Percentiles rank a stretch among this genome's conserved stretches.
Evolutionary conservation across 2,888 invertebrate genomes (phyloP).

Genomic region (Clusia tigrina): DNA sequence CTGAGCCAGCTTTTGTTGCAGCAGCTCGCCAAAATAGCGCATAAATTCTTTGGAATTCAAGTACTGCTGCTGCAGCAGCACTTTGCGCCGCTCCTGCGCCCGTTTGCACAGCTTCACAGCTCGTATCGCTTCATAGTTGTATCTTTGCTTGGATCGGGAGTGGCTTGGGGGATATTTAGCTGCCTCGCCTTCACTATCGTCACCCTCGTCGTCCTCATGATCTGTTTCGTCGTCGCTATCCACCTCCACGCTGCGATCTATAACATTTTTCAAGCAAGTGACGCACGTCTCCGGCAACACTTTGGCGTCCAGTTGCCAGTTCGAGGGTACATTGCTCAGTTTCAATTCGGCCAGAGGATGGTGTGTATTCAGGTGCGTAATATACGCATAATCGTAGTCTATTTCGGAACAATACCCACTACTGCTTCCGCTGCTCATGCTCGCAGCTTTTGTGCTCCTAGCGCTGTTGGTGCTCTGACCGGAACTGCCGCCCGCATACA

Average conservation of each 20-base stretch:
- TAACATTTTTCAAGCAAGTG: constrained; percentile 48
- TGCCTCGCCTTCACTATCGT: background rate
- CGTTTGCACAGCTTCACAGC: constrained; percentile 36
- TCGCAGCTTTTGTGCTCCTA: constrained; percentile 28
- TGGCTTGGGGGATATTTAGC: background rate
- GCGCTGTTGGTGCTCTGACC: constrained; percentile 47
- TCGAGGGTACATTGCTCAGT: constrained; percentile 35
- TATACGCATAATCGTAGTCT: constrained; percentile 69
- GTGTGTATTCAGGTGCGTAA: constrained; percentile 70
- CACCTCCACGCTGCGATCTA: constrained; percentile 45
- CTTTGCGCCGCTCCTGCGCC: constrained; percentile 45
- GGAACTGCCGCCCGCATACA: constrained; percentile 52
- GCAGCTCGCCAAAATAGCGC: constrained; percentile 72
- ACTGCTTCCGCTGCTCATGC: constrained; percentile 23
- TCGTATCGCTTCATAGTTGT: constrained; percentile 50
- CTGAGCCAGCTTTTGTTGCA: constrained; percentile 69
- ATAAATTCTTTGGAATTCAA: constrained; percentile 75
- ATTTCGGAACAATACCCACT: constrained; percentile 35
- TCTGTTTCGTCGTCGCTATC: constrained; percentile 35
- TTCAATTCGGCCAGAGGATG: constrained; percentile 64
- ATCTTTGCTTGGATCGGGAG: constrained; percentile 10
- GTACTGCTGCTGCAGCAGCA: constrained; percentile 51
- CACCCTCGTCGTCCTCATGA: constrained; percentile 13
- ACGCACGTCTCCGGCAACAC: constrained; percentile 58
- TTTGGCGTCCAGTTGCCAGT: constrained; percentile 39